Base-by-base conservation (phyloP, 1,140 invertebrate genomes). In the Ooceraea biroi region DNA sequence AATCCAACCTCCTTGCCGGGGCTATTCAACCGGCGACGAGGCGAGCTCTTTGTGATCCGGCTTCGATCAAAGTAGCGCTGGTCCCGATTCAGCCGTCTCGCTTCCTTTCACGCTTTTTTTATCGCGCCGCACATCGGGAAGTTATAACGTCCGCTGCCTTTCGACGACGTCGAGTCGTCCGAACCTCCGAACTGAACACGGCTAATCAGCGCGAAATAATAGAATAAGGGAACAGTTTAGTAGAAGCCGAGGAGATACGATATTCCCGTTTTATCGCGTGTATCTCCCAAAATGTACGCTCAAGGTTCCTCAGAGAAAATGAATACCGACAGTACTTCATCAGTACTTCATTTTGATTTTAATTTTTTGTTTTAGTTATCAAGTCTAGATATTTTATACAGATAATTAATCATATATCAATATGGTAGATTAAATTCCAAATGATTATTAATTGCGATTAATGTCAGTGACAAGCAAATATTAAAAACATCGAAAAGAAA, bases 21-120 rank as follows among this genome's bases (percentile, higher is more conserved):
- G 87, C 89, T 91, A 91, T 91, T 91, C 91, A 92, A 88, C 85
- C 83, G 88, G 88, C 90, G 91, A 92, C 90, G 86, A 90, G 85
- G 89, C 89, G 88, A 85, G 88, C 88, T 89, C 87, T 90, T 90
- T 90, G 89, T 90, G 73, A 84, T 69, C 52, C 68, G 19, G 60
- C 61, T 85, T 88, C 82, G 78, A 90, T 86, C 85, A 72, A 61
- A 85, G 82, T 66, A 58, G 44, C 83, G 58, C 58, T 84, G n/a
- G 41, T 57, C 52, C 36, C 82, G 87, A 74, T 90, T 88, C 86
- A 88, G 50, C 65, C 86, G 86, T 86, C 89, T 88, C 86, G 84
- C 72, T 72, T 83, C 52, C 65, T 88, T 89, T 85, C 83, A 83
- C 63, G 65, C 86, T 90, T 90, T 85, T 76, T 88, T 91, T 91